These are phyloP conservation scores for Cristatella mucedo DNA, from an alignment of 2,888 invertebrate species.

Conservation along the genomic window DNA sequence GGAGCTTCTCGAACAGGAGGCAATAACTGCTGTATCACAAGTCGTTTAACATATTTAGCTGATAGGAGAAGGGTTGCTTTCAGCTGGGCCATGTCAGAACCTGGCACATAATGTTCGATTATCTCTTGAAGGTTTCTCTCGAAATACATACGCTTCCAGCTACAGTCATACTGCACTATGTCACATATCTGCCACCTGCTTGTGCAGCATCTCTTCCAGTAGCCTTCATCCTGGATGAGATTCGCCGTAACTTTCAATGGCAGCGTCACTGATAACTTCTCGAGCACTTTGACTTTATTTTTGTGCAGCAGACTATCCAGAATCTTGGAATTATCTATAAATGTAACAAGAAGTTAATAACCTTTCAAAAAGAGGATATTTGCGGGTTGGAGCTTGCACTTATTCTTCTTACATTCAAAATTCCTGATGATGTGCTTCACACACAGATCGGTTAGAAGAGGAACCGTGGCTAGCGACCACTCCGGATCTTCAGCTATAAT, in stretches of 20 bases:
- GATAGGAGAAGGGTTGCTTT: conserved; percentile 29
- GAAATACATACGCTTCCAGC: conserved; percentile 39
- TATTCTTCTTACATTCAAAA: conserved; percentile 30
- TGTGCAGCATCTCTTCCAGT: conserved; percentile 37
- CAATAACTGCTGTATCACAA: conserved; percentile 32
- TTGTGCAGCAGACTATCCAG: conserved; percentile 28
- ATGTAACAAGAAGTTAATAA: conserved; percentile 1
- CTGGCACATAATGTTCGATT: conserved; percentile 36
- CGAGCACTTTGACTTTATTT: conserved; percentile 30
- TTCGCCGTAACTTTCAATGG: conserved; percentile 37
- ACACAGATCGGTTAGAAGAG: conserved; percentile 29
- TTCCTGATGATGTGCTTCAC: conserved; percentile 31
- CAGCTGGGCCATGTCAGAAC: conserved; percentile 22
- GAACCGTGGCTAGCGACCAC: conserved; percentile 37
- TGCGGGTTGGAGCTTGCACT: conserved; percentile 3
- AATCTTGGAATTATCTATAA: conserved; percentile 30
- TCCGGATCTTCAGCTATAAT: conserved; percentile 39
- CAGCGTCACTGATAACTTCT: conserved; percentile 28
- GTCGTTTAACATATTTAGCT: conserved; percentile 28
- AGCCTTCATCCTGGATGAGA: conserved; percentile 35
- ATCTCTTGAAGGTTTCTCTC: conserved; percentile 35
- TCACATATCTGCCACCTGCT: conserved; percentile 36
- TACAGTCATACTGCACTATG: conserved; percentile 26
- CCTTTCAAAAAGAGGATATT: conserved; percentile 3
- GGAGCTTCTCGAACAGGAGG: conserved; percentile 34